Conservation (phyloP, 2,797 vertebrate genomes). For the Coregonus suidteri region DNA sequence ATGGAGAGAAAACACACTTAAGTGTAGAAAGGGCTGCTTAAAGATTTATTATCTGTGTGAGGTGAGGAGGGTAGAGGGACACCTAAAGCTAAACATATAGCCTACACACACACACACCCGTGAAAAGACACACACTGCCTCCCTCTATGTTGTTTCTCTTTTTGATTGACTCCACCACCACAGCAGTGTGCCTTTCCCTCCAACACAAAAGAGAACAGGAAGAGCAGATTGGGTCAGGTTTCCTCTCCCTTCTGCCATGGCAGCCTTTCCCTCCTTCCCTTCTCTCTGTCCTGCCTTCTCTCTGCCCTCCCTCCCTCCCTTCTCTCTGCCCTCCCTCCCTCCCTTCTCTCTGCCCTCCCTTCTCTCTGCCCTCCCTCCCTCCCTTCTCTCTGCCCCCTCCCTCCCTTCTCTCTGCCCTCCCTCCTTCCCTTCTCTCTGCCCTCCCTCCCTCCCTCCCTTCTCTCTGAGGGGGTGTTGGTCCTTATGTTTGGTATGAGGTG, state of each 20-base stretch:
- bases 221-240: slow-evolving; percentile 29
- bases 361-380: not conserved
- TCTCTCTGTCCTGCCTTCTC: no score
- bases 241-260: slow-evolving; percentile 33
- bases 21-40: slow-evolving; percentile 49
- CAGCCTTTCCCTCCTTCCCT: not conserved
- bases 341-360: no score
- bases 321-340: no score
- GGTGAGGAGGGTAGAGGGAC: slow-evolving; percentile 29
- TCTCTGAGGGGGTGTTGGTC: not conserved
- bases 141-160: slow-evolving; percentile 14
- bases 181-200: slow-evolving; percentile 44
- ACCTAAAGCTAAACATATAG: slow-evolving; percentile 24
- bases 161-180: slow-evolving; percentile 34
- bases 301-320: no score
- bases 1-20: not conserved
- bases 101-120: slow-evolving; percentile 34
- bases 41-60: slow-evolving; percentile 56
- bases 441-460: not conserved
- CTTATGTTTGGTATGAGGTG: not conserved
- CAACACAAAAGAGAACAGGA: slow-evolving; percentile 51
- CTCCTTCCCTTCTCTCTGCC: not conserved
- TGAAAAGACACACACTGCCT: not conserved
- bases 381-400: no score
- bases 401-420: not conserved